Evolutionary conservation across 2,113 vertebrate species (phyloP), one percentile per base, ranked within the genome.

Genomic region (Phasianus colchicus): DNA sequence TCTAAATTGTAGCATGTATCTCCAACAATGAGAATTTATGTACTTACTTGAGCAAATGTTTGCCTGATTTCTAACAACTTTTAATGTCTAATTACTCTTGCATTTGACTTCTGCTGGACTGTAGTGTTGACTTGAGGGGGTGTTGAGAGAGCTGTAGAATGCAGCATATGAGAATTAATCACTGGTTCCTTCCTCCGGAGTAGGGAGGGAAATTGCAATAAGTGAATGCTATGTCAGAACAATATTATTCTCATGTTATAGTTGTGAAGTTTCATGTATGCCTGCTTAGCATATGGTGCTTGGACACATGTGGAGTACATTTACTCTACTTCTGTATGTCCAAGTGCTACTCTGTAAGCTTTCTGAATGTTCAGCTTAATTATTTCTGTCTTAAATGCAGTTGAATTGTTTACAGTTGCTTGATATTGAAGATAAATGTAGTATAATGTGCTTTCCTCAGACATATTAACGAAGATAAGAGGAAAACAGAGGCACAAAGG

Each of bases 391-490:
- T 74, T 74, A 30, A 83, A 61, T 40, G 16, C 16, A 16, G 1
- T 82, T 29, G 9, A 4, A 84, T 47, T 9, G 18, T 61, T 72
- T 92, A 63, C 12, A 38, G 8, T 81, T 79, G 29, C 76, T 80
- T 76, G 58, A 22, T 84, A 66, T 6, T 79, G 67, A 83, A 92
- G 42, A 73, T 67, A 83, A 92, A 80, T 76, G 22, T 57, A 27
- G 63, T 85, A 5, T 48, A 20, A 67, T 86, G 4, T 91, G 13
- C 25, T 90, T 86, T 40, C 92, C 75, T 80, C 92, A 99, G 99
- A 52, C 99, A 99, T 94, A 99, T 99, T 95, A 99, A 99, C 71
- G 99, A 99, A 94, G 99, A 99, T 97, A 99, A 99, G 97, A 99
- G 99, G 83, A 99, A 99, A 98, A 99, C 99, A 4, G 99, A 99